phyloP scores from a whole-genome alignment of 2,113 vertebrate genomes.

The Fregata magnificens region DNA sequence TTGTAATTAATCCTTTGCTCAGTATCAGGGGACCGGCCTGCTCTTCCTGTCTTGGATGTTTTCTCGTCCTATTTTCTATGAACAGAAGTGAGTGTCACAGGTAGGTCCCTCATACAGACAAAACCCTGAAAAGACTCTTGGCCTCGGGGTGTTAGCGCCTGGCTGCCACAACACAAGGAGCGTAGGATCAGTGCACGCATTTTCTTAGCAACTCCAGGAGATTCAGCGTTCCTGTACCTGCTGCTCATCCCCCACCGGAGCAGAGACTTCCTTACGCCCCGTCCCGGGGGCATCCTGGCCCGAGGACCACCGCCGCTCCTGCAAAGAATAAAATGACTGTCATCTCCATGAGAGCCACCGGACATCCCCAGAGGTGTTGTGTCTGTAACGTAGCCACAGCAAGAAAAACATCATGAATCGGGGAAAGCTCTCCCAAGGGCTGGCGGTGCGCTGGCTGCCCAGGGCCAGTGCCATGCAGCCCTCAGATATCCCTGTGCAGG shows the following conservation, averaged over 20 bases:
- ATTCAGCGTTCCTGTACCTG: background rate
- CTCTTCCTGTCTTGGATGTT: background rate
- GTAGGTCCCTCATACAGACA: fast-evolving
- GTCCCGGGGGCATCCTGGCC: fast-evolving
- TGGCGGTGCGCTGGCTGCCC: fast-evolving
- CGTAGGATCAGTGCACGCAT: fast-evolving
- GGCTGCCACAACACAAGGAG: fast-evolving
- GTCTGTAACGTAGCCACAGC: background rate
- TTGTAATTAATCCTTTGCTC: background rate
- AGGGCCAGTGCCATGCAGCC: background rate
- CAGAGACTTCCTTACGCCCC: background rate
- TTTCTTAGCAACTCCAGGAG: background rate
- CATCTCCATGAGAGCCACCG: background rate
- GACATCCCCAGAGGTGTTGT: background rate
- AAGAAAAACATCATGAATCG: fast-evolving
- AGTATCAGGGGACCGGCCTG: background rate
- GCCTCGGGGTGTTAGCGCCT: fast-evolving
- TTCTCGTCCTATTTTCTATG: fast-evolving
- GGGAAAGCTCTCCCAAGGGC: background rate
- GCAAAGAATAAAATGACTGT: background rate
- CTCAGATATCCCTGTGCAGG: fast-evolving
- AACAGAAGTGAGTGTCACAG: fast-evolving
- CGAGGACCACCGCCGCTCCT: fast-evolving
- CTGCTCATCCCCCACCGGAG: background rate
- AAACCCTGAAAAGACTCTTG: background rate